Evolutionary conservation across 2,797 vertebrate genomes (phyloP), one percentile per base, ranked within the genome.

Genomic region (Gila robusta): DNA sequence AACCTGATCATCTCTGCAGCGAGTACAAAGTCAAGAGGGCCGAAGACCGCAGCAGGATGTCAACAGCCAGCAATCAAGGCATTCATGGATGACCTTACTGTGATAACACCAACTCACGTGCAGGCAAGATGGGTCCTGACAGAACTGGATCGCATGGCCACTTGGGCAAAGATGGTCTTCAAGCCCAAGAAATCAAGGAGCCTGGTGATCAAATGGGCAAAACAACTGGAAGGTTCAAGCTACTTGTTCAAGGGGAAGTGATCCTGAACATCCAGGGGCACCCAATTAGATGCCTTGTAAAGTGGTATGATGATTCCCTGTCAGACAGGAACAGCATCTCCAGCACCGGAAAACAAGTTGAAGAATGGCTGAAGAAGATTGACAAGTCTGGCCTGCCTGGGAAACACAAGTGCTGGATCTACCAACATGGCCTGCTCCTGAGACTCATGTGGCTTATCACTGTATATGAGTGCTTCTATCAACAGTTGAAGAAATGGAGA

Each of bases 151-250:
- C 14, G 71, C 56, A n/a, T 44, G 41, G 10, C 41, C 41, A 82
- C 79, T 2, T 86, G 85, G 79, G 80, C 47, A 64, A 86, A 56
- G 35, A 86, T 86, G 72, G 39, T 17, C 16, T 82, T 82, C 4
- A 37, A 67, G 32, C 32, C 72, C 16, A 83, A 77, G 28, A 87
- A 87, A 77, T 70, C 85, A 82, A 77, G 62, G 11, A 81, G 79
- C 17, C 28, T 79, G 52, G 76, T 79, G 52, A 39, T 59, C 44
- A 54, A 35, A 77, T 54, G n/a, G 44, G 47, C 2, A 54, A 54
- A 54, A 35, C 28, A 54, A 54, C 73, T 52, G 44, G 4, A 28
- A 32, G 28, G 14, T 64, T 64, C n/a, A 64, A 64, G 59, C 32
- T 64, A 59, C 56, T 17, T n/a, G 35, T 64, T 44, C 11, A 44